Evolutionary conservation across 1,140 invertebrate species (phyloP).

Genomic region (Caenorhabditis tropicalis): DNA sequence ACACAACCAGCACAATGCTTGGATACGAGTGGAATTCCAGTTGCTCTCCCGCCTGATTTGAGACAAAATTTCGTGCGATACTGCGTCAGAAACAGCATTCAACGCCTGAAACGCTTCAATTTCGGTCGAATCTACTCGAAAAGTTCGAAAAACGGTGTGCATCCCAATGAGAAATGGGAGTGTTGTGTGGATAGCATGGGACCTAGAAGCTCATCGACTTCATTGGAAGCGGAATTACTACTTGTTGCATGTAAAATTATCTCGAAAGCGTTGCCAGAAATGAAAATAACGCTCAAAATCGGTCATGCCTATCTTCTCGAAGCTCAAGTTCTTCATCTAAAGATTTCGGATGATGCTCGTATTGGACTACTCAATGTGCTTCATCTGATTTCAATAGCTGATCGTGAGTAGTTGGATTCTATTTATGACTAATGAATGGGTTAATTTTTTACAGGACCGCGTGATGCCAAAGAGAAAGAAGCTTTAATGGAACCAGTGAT

Average conservation of each 20-base stretch:
- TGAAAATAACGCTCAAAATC: conserved; percentile 44
- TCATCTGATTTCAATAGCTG: background rate
- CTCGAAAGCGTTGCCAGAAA: background rate
- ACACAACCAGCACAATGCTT: conserved; percentile 32
- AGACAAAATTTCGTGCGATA: conserved; percentile 43
- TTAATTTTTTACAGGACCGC: background rate
- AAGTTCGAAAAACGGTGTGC: background rate
- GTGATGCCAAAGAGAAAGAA: conserved; percentile 13
- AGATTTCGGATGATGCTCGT: conserved; percentile 26
- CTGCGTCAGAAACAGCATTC: background rate
- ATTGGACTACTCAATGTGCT: background rate
- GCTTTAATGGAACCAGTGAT: background rate
- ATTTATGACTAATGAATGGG: too few species aligned
- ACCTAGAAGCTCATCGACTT: background rate
- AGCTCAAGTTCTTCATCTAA: conserved; percentile 29
- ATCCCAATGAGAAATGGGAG: conserved; percentile 46
- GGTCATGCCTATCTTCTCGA: conserved; percentile 18
- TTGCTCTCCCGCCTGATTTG: conserved; percentile 49
- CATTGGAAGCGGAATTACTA: conserved; percentile 14
- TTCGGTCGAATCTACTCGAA: conserved; percentile 40
- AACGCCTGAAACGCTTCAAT: conserved; percentile 34
- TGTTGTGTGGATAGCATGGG: conserved; percentile 35
- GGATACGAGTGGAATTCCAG: conserved; percentile 37
- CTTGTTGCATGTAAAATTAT: conserved; percentile 11
- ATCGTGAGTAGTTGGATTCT: too few species aligned